Evolutionary conservation across 2,888 invertebrate species (phyloP).

Genomic region (Mythimna ferrago): DNA sequence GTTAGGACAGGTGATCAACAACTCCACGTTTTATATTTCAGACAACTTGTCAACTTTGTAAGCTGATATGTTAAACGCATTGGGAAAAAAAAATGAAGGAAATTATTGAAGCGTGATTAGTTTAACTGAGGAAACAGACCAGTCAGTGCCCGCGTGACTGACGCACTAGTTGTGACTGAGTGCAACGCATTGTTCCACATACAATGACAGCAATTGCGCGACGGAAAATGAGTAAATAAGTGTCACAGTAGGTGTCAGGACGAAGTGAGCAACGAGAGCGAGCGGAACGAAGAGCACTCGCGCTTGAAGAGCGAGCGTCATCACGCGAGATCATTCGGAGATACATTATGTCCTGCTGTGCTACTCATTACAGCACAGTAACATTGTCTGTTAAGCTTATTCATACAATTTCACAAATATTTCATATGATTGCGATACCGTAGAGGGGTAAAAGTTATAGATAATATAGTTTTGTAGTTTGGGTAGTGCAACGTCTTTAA

Average conservation of each 20-base stretch:
- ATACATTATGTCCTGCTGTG: neutral
- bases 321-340: slow-evolving; percentile 9
- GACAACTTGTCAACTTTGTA: neutral
- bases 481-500: too few relatives aligned
- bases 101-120: neutral
- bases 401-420: neutral
- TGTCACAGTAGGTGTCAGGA: slow-evolving; percentile 13
- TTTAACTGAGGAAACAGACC: neutral
- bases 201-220: neutral
- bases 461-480: neutral
- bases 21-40: neutral
- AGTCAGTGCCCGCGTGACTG: neutral
- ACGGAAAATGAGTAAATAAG: slow-evolving; percentile 11
- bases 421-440: neutral
- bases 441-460: neutral
- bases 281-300: slow-evolving; percentile 6
- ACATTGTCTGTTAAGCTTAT: neutral
- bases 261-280: neutral
- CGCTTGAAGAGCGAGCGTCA: neutral
- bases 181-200: neutral
- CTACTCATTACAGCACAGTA: neutral
- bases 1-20: neutral
- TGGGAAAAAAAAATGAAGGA: neutral
- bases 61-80: neutral
- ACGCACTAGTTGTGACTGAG: neutral